Base-by-base conservation (phyloP, 2,113 vertebrate genomes). In the Nesospiza acunhae region DNA sequence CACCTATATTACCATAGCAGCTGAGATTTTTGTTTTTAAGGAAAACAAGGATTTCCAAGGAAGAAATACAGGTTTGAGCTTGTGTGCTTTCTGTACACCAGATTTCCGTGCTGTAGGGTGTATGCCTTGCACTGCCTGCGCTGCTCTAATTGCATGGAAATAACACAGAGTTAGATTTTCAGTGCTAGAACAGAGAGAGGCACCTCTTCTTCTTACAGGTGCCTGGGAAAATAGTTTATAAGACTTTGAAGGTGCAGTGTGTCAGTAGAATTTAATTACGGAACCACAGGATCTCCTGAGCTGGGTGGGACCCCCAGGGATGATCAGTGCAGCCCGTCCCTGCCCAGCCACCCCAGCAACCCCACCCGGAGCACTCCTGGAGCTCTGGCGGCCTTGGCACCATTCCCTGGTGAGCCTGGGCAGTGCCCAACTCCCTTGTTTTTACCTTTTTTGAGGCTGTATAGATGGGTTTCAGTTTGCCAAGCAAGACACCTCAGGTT, bases 221-320 rank as follows among this genome's bases (percentile, higher is more conserved):
- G 4, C 17, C 50, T 42, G 30, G 27, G 35, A 49, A 77, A 47
- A 60, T 2, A 67, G 26, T 56, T 42, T 39, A 7, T 50, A 64
- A 15, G 41, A 20, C 39, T 39, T 2, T 11, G 49, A 68, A 58
- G 52, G 16, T 67, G 27, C 21, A 33, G 15, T 8, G 20, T 63
- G 4, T 68, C 47, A 31, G 11, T 47, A 73, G 69, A 20, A 62
- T 78, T 66, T 28, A 42, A 19, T 74, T n/a, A 5, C 3, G 2
- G 27, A 52, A n/a, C n/a, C 33, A 59, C 23, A 67, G 44, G 30
- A 74, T 59, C 16, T 46, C 44, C 28, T 24, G 33, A 67, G 6
- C 2, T 30, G 0, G 1, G 14, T 46, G 23, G 44, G 19, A 59
- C 37, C 10, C 60, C 4, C 10, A 52, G 5, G 22, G 12, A 33